These are phyloP conservation scores for Netelia inedita DNA, from an alignment of 2,888 invertebrate species.

Conservation along the genomic window DNA sequence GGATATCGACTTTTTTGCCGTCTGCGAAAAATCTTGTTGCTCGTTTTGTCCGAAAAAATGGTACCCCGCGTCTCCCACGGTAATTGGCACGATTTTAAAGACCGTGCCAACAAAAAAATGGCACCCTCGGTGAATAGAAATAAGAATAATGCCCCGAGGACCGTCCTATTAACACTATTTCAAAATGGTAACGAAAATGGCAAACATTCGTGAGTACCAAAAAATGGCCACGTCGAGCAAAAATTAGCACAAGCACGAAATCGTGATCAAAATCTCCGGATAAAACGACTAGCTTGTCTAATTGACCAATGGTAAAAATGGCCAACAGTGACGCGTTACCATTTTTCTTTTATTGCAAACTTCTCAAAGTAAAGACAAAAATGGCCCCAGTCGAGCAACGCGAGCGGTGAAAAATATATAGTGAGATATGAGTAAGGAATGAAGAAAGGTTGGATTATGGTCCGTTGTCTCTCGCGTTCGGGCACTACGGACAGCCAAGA, in stretches of 20 bases:
- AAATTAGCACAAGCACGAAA: neutral
- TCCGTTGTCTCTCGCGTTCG: constrained; percentile 58
- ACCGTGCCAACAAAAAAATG: neutral
- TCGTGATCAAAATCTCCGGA: neutral
- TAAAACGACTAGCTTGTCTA: neutral
- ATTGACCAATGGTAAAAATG: no score
- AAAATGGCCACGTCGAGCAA: neutral
- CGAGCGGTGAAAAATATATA: neutral
- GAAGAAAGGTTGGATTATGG: constrained; percentile 49
- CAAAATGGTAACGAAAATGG: neutral
- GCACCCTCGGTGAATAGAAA: neutral
- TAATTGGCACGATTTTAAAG: neutral
- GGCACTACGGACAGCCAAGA: constrained; percentile 44
- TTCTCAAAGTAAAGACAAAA: neutral
- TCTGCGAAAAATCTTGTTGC: neutral
- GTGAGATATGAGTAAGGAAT: constrained; percentile 32
- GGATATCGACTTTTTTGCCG: neutral
- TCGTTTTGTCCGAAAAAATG: neutral
- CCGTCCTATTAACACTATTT: neutral
- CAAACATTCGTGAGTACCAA: neutral
- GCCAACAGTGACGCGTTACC: no score
- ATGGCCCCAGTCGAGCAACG: neutral
- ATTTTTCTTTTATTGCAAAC: no score
- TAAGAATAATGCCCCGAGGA: no score
- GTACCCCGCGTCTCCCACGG: neutral